Conservation (phyloP, 2,113 vertebrate species). For the Leuciscus idus region DNA sequence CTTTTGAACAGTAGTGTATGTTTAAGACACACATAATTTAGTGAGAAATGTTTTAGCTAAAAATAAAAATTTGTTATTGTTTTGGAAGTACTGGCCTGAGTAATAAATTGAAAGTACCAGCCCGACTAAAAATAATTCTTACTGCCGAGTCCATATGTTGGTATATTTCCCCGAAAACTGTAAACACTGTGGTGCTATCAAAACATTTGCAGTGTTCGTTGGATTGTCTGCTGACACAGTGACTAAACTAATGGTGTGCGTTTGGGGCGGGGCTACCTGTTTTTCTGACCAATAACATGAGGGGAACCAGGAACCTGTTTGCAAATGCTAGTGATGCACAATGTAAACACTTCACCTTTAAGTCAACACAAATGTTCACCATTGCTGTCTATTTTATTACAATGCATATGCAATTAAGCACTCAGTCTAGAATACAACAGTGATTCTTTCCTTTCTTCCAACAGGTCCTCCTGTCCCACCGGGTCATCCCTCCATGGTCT, state of each 20-base stretch:
- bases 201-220: not conserved
- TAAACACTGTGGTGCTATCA: not conserved
- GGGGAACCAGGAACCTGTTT: not conserved
- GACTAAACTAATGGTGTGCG: not conserved
- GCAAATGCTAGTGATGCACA: not conserved
- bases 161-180: not conserved
- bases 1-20: not conserved
- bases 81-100: not conserved
- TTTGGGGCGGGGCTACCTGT: not conserved
- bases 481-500: constrained; percentile 82
- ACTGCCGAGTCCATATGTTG: not conserved
- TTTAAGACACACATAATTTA: not conserved
- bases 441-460: constrained; percentile 64
- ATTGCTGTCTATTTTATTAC: not conserved
- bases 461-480: constrained; percentile 86
- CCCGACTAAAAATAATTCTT: not conserved
- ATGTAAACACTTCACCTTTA: not conserved
- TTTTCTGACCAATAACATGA: not conserved
- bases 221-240: not conserved
- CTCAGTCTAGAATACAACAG: not conserved
- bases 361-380: not conserved
- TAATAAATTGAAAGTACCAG: not conserved
- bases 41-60: not conserved
- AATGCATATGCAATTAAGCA: not conserved
- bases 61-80: not conserved